A percentile compares a stretch with the other conserved stretches of the same genome.
phyloP scores from a whole-genome alignment of 1,140 invertebrate genomes.

The Drosophila parvula region DNA sequence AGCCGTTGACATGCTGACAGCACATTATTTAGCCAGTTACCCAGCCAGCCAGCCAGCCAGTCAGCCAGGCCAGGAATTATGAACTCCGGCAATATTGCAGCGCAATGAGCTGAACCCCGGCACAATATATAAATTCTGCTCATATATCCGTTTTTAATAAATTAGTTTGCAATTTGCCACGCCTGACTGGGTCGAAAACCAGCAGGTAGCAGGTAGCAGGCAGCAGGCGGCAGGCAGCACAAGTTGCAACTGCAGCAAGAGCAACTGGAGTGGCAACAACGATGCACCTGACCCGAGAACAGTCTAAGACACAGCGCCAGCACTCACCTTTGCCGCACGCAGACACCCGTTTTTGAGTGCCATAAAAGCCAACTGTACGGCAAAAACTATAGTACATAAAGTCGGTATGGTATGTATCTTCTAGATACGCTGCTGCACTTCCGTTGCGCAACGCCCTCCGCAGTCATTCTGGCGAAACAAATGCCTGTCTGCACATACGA shows the following conservation, averaged over 20 bases:
- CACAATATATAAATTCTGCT: constrained; percentile 46
- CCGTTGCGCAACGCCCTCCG: constrained; percentile 62
- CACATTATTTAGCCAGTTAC: constrained; percentile 47
- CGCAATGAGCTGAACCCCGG: constrained; percentile 36
- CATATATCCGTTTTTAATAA: constrained; percentile 67
- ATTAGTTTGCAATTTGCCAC: constrained; percentile 62
- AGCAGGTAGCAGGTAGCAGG: constrained; percentile 1
- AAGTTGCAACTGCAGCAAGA: constrained; percentile 28
- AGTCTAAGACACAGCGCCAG: constrained; percentile 10
- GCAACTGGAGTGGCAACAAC: constrained; percentile 38
- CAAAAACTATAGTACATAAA: constrained; percentile 23
- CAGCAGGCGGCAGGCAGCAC: background rate
- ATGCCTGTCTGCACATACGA: constrained; percentile 27
- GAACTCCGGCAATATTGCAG: constrained; percentile 53
- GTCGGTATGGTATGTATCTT: constrained; percentile 31
- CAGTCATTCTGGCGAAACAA: constrained; percentile 37
- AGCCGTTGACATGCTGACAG: constrained; percentile 63
- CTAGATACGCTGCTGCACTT: constrained; percentile 52
- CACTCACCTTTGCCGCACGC: constrained; percentile 41
- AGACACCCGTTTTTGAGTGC: constrained; percentile 48
- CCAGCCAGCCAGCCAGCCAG: background rate
- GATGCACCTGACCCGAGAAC: constrained; percentile 13
- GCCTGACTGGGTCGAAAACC: constrained; percentile 37
- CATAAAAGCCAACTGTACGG: constrained; percentile 49
- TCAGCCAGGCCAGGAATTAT: constrained; percentile 38